Base-by-base conservation (phyloP, 2,113 vertebrate species). In the Antigone vipio region DNA sequence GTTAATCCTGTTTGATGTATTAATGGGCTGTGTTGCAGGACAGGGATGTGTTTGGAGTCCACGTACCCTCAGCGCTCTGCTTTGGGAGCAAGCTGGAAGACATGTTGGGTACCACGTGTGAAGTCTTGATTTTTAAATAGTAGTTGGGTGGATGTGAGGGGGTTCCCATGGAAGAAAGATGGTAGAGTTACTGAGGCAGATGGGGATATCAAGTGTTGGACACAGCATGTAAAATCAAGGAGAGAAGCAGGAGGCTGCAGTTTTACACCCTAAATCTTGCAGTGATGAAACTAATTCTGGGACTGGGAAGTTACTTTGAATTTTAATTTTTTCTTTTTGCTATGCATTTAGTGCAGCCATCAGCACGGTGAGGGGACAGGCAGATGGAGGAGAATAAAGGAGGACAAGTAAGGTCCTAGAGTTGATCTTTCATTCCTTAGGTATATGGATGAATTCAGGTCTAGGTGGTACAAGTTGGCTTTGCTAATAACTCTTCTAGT, bases 31-130 rank as follows among this genome's bases (percentile, higher is more conserved):
- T 4, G 0, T 0, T 69, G 44, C 55, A 77, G 67, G 50, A 69
- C 16, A n/a, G 55, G 45, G n/a, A 38, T 29, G 27, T 16, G 18
- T 67, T 72, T 77, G 71, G 23, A 77, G 50, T 77, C 40, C 6
- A 1, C 9, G 12, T 26, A 19, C 13, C 15, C 15, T 47, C 21
- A 29, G 14, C 0, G 0, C 9, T 80, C 13, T 35, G 52, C 45
- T 3, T 62, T 24, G 22, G 58, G n/a, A 85, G 29, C 40, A 59
- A 85, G 49, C 44, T 58, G 81, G 34, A 44, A 50, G 34, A 44
- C 3, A 0, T 18, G 27, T 23, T 32, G 59, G 55, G 59, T 47
- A 58, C n/a, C 19, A 49, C 26, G 5, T 5, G 17, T 15, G 16
- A 62, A 80, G 15, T n/a, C 13, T 26, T 60, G 40, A 26, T 92